These are phyloP conservation scores for Patella caerulea DNA, from an alignment of 2,888 invertebrate species.

Conservation along the genomic window DNA sequence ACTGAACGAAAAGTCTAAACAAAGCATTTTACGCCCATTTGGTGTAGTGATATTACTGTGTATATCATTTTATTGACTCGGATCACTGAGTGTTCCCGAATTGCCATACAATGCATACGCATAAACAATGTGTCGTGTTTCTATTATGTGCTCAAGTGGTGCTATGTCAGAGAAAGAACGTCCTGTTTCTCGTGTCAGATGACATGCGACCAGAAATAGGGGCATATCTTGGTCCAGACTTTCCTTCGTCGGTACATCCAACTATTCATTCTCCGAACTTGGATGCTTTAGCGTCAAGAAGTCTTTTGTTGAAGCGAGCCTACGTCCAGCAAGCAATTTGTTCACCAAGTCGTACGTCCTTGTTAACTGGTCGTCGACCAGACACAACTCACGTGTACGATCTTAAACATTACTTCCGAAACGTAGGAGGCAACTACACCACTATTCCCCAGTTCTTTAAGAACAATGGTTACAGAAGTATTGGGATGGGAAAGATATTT, in stretches of 20 bases:
- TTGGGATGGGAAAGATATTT: slow-evolving; percentile 40
- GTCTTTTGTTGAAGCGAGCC: slow-evolving; percentile 32
- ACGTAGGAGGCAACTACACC: slow-evolving; percentile 40
- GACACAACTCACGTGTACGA: slow-evolving; percentile 47
- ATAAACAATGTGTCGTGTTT: too few relatives aligned
- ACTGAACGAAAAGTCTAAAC: too few relatives aligned
- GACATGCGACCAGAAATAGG: slow-evolving; percentile 38
- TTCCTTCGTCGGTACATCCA: slow-evolving; percentile 27
- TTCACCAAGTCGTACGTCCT: slow-evolving; percentile 30
- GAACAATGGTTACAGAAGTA: slow-evolving; percentile 35
- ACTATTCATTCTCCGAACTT: slow-evolving; percentile 36
- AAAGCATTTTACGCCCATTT: too few relatives aligned
- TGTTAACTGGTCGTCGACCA: slow-evolving; percentile 39
- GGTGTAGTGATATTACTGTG: too few relatives aligned
- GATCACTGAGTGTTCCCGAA: too few relatives aligned
- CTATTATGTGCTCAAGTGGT: too few relatives aligned
- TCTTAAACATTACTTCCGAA: slow-evolving; percentile 34
- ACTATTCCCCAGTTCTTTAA: slow-evolving; percentile 47
- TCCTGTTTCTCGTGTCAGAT: slow-evolving; percentile 38
- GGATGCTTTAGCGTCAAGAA: slow-evolving; percentile 30
- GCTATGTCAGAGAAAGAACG: slow-evolving; percentile 23
- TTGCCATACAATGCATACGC: too few relatives aligned
- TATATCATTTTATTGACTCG: too few relatives aligned
- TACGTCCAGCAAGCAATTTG: slow-evolving; percentile 33
- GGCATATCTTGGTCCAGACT: slow-evolving; percentile 17